Conservation (phyloP, 2,113 vertebrate species). For the Megalops atlanticus region DNA sequence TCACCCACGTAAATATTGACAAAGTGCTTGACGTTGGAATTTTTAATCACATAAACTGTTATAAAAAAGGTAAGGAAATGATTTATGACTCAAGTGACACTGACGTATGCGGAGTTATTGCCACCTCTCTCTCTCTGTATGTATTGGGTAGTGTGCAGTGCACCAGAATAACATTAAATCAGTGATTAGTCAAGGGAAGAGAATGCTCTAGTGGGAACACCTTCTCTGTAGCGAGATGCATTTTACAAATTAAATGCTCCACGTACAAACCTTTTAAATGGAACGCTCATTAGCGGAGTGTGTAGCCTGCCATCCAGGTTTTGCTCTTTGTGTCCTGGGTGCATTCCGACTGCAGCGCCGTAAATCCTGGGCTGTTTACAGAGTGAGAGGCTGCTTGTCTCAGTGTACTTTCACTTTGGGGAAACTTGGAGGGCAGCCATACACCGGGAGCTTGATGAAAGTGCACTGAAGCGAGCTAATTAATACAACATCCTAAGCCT, state of each 20-base stretch:
- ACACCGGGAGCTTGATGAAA: slow-evolving; percentile 67
- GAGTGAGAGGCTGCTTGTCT: slow-evolving; percentile 25
- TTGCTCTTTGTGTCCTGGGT: background rate
- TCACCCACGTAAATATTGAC: slow-evolving; percentile 57
- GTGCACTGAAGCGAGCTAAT: slow-evolving; percentile 67
- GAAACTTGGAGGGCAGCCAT: slow-evolving; percentile 61
- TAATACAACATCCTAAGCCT: slow-evolving; percentile 64
- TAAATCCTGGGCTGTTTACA: slow-evolving; percentile 66
- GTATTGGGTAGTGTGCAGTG: slow-evolving; percentile 54
- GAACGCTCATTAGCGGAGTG: background rate
- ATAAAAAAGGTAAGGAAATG: slow-evolving; percentile 48
- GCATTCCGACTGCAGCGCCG: slow-evolving; percentile 50
- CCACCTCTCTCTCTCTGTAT: slow-evolving; percentile 33
- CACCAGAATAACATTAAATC: slow-evolving; percentile 52
- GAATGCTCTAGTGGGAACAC: slow-evolving; percentile 35
- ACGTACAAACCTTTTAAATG: slow-evolving; percentile 10
- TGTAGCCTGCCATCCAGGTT: background rate
- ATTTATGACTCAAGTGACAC: slow-evolving; percentile 44
- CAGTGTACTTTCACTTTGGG: slow-evolving; percentile 54
- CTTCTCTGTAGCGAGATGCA: slow-evolving; percentile 39
- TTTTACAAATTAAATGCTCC: slow-evolving; percentile 51
- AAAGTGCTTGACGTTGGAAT: slow-evolving; percentile 47
- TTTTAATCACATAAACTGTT: slow-evolving; percentile 51
- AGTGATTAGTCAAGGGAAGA: slow-evolving; percentile 42
- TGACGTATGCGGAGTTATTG: slow-evolving; percentile 31